A percentile compares a stretch with the other conserved stretches of the same genome.
Evolutionary conservation across 2,888 invertebrate species (phyloP).

Genomic region (Lissonota sp.): DNA sequence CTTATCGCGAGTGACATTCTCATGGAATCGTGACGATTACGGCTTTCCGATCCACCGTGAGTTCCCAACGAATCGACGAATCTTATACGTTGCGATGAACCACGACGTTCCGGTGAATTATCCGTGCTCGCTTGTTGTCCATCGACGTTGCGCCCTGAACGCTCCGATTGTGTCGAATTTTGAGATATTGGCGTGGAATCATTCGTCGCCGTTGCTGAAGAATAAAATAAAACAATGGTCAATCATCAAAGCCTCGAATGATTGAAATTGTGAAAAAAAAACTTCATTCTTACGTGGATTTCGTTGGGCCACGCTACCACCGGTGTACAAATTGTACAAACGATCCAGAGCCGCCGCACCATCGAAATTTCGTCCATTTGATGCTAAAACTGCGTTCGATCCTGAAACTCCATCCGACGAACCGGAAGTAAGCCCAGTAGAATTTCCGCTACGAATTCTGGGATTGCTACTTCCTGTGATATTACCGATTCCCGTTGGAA

Average conservation of each 20-base stretch:
- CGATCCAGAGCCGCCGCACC: conserved; percentile 43
- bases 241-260: too few species aligned
- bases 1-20: conserved; percentile 65
- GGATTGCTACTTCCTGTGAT: background rate
- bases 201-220: conserved; percentile 2
- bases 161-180: conserved; percentile 15
- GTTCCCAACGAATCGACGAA: conserved; percentile 39
- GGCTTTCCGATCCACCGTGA: conserved; percentile 25
- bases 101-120: conserved; percentile 34
- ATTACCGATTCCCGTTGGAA: background rate
- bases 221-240: too few species aligned
- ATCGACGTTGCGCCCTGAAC: conserved; percentile 5
- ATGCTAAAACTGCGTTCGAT: background rate
- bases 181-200: conserved; percentile 1
- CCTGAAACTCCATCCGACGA: conserved; percentile 5
- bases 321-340: conserved; percentile 26
- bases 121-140: background rate
- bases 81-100: conserved; percentile 49
- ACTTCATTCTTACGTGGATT: conserved; percentile 39
- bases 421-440: conserved; percentile 13
- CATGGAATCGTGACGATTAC: conserved; percentile 50
- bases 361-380: conserved; percentile 26
- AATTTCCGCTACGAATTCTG: conserved; percentile 21
- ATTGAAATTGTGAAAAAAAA: background rate
- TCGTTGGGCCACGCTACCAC: conserved; percentile 17